A percentile compares a stretch with the other conserved stretches of the same genome.
phyloP scores from a whole-genome alignment of 2,113 vertebrate genomes.

The Apaloderma vittatum region DNA sequence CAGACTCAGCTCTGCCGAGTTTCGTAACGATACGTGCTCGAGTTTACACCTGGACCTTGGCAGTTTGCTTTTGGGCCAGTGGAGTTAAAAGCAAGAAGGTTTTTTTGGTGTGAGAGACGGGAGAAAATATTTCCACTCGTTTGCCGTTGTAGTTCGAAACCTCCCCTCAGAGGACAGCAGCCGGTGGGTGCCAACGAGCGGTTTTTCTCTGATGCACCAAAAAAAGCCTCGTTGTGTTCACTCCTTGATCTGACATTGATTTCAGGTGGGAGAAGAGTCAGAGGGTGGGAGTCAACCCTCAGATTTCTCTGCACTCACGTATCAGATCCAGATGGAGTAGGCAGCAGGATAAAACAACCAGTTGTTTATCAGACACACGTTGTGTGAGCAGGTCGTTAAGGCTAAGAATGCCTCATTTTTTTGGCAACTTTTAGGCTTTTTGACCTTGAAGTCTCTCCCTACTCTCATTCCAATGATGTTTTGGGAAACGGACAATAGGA shows the following conservation, averaged over 20 bases:
- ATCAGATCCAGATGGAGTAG: background rate
- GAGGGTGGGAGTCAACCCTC: background rate
- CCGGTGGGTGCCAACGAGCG: background rate
- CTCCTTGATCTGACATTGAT: background rate
- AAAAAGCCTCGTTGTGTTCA: background rate
- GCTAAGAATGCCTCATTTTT: background rate
- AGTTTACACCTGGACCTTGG: accelerated
- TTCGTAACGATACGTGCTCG: background rate
- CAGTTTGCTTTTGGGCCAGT: accelerated
- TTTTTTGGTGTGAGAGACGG: background rate
- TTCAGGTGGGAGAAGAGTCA: background rate
- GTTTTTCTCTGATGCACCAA: background rate
- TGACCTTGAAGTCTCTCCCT: background rate
- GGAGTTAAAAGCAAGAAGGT: background rate
- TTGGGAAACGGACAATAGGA: background rate
- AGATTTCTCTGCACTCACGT: background rate
- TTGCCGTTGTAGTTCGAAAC: background rate
- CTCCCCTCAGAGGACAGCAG: accelerated
- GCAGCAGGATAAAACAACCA: background rate
- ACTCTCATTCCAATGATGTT: background rate
- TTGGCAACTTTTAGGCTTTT: background rate
- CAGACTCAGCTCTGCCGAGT: background rate
- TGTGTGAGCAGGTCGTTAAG: background rate
- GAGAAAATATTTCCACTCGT: background rate
- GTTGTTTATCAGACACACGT: background rate